Conservation (phyloP, 1,140 invertebrate species). For the Drosophila leontia region DNA sequence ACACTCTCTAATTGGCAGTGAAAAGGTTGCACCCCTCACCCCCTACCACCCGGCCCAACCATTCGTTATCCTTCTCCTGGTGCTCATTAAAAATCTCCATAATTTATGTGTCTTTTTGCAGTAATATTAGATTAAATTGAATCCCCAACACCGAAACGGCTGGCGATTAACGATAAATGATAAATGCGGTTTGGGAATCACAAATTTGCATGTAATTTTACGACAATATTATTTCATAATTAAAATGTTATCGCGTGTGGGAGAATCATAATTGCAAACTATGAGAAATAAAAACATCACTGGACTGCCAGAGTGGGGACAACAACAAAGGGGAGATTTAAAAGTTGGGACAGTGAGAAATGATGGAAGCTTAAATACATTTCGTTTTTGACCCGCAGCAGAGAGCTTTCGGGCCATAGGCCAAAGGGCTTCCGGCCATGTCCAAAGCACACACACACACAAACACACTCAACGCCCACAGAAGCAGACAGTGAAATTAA, state of each 20-base stretch:
- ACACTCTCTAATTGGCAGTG: conserved; percentile 71
- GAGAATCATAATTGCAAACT: conserved; percentile 22
- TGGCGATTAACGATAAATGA: conserved; percentile 45
- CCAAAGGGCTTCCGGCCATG: conserved; percentile 58
- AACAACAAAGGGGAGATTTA: neutral
- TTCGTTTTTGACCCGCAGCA: conserved; percentile 58
- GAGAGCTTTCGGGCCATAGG: conserved; percentile 59
- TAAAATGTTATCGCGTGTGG: conserved; percentile 37
- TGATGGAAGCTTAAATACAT: conserved; percentile 29
- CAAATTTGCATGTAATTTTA: conserved; percentile 40
- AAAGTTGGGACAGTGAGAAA: conserved; percentile 17
- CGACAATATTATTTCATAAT: conserved; percentile 60
- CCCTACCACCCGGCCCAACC: neutral
- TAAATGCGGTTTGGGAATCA: conserved; percentile 15
- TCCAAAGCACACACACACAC: conserved; percentile 21
- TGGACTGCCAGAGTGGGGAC: neutral
- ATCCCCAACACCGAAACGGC: conserved; percentile 36
- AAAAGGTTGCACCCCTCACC: conserved; percentile 30
- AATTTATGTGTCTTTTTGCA: conserved; percentile 56
- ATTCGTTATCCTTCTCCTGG: conserved; percentile 10
- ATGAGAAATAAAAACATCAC: conserved; percentile 22
- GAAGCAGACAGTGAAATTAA: conserved; percentile 63
- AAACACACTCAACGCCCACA: conserved; percentile 20
- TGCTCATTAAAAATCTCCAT: conserved; percentile 62
- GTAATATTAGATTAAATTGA: conserved; percentile 55